Evolutionary conservation across 2,797 vertebrate species (phyloP), one percentile per base, ranked within the genome.

Genomic region (Cichlasoma orientale): DNA sequence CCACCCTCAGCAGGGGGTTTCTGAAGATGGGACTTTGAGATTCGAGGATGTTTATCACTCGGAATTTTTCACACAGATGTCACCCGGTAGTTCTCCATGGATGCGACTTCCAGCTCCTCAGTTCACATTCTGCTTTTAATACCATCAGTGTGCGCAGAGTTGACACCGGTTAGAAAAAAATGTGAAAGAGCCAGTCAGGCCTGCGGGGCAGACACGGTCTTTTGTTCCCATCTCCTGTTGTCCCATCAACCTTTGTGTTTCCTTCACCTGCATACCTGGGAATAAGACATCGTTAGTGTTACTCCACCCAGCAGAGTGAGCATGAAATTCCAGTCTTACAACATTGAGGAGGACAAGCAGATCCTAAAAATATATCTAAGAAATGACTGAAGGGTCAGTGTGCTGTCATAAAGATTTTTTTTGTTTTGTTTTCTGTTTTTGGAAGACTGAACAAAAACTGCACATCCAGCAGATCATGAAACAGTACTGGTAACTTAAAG

Each of bases 111-210:
- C 4, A 50, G 27, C 44, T 38, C 27, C 9, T 2, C 19, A 3
- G 41, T 31, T 79, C 21, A 52, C 23, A 70, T 23, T 10, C 21
- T 38, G 38, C 21, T 69, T 29, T 19, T 73, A n/a, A 16, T 29
- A 55, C 19, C 18, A n/a, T 63, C 14, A 57, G 50, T 56, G 19
- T 74, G 27, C n/a, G 36, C n/a, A 50, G 55, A 61, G 53, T 66
- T 73, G 27, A 56, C 33, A 56, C 23, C 7, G 1, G 57, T 50
- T 1, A 25, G 57, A 91, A 89, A 86, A 86, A 90, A 93, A 94
- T 94, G 92, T 86, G 71, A 92, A 33, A 77, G 19, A 89, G 82
- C 93, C 81, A 75, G 93, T 93, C 82, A 58, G 44, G 58, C 86
- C 79, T 87, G 91, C 82, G 8, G 83, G 83, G 73, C 86, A 75